Base-by-base conservation (phyloP, 92 coral and sea anemone species). In the Porites divaricata region DNA sequence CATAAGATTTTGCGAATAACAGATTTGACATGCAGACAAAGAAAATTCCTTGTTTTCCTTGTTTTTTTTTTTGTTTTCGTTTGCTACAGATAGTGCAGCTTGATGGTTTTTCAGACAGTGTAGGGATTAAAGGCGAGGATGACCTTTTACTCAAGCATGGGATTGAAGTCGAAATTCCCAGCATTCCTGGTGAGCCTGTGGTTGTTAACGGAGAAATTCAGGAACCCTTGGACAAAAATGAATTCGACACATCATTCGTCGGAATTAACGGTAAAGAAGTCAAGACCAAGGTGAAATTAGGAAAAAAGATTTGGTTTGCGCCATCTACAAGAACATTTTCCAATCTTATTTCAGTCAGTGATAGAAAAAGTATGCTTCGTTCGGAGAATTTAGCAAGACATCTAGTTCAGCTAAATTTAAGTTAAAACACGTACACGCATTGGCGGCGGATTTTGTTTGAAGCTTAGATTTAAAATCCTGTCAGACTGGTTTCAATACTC, bases 91-190 rank as follows among this genome's bases (percentile, higher is more conserved):
- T 93, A 65, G 90, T 89, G 28, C 93, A 93, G 62, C 91, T 95
- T 0, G 90, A 77, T 10, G 76, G 86, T 15, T 59, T 83, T 12
- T 94, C 95, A 5, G 85, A 79, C 9, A 87, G 86, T 23, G 83
- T 93, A 14, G 68, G 90, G 22, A 68, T 8, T 8, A 76, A 75
- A 11, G 81, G 53, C 14, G 73, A 56, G 3, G 85, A 85, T 25
- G 83, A 78, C 14, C 66, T 90, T 45, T 75, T 95, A 67, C 83
- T 95, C 63, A 83, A 82, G 62, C 73, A 92, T 19, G 98, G 98
- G 24, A 75, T 74, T 22, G 92, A 90, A 50, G 79, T 95, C 53
- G 93, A 94, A 75, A 89, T 93, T 89, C 93, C 95, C 4, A 80
- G 79, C 24, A 73, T 86, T 59, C 87, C 83, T 58, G 93, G 87